Evolutionary conservation across 2,113 vertebrate genomes (phyloP), one percentile per base, ranked within the genome.

Genomic region (Myrmecophaga tridactyla): DNA sequence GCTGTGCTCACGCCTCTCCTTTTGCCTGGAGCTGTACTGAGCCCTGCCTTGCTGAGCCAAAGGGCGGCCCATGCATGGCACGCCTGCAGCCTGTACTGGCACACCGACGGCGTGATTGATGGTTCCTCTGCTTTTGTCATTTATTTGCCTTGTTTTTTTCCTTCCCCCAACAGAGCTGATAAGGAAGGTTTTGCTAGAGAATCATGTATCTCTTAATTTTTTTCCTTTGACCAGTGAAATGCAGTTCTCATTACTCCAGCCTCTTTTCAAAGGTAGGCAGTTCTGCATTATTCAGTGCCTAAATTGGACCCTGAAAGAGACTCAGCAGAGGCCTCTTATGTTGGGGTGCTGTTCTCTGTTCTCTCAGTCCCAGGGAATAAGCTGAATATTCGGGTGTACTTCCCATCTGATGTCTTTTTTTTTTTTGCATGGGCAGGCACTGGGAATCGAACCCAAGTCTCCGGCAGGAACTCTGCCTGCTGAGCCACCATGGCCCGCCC

Each of bases 91-190:
- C 15, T 0, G 0, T 14, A 87, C 87, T 94, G 81, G 41, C 95
- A 95, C 92, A 27, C 75, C 20, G 11, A 83, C 18, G 0, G 8
- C 0, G 10, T 97, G 97, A 97, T 96, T n/a, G 96, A 97, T 96
- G 96, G 34, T 43, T 72, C 41, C 29, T 90, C 89, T 29, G 36
- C 41, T 69, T 95, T 81, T 96, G 91, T 92, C 95, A 96, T 97
- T 97, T 97, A 96, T 97, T 96, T 94, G 86, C 92, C 94, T 92
- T 96, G 92, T 85, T 94, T 95, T 88, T 63, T 77, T 39, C 60
- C 89, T 88, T 94, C 70, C 65, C 65, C 81, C 82, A 69, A 90
- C 86, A 94, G 96, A 93, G 86, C 96, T 67, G 96, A 97, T 96
- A 96, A 97, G 94, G 94, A 93, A 86, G 83, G 91, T 70, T 93